A percentile compares a stretch with the other conserved stretches of the same genome.
Evolutionary conservation across 2,797 vertebrate genomes (phyloP).

Genomic region (Sandelia bainsii): DNA sequence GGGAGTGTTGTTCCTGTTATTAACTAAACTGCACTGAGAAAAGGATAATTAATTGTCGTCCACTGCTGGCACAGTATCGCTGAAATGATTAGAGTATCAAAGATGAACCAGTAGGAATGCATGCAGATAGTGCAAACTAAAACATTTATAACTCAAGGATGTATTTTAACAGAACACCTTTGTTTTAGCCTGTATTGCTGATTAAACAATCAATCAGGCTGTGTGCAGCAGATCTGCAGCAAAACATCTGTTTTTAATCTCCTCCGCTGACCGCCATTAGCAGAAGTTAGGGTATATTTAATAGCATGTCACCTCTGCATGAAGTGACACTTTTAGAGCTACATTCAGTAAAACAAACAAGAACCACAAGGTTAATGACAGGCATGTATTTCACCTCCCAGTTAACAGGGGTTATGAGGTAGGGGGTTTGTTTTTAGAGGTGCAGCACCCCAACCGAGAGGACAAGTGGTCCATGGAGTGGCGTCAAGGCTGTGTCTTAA

Average conservation of each 20-base stretch:
- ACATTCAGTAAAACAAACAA: constrained; percentile 50
- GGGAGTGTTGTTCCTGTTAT: constrained; percentile 39
- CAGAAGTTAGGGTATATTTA: constrained; percentile 45
- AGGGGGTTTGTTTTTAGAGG: constrained; percentile 34
- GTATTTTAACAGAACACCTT: constrained; percentile 43
- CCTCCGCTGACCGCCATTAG: constrained; percentile 27
- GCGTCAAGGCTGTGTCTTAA: constrained; percentile 73
- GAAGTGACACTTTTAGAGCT: constrained; percentile 49
- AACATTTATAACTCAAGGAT: constrained; percentile 14
- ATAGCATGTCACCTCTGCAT: constrained; percentile 55
- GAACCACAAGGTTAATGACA: constrained; percentile 51
- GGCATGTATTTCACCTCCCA: constrained; percentile 53
- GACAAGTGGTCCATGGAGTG: constrained; percentile 68
- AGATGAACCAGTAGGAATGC: not conserved
- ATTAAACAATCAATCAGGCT: constrained; percentile 55
- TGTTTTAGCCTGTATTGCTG: constrained; percentile 34
- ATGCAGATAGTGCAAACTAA: constrained; percentile 14
- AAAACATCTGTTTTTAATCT: constrained; percentile 69
- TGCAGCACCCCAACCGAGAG: constrained; percentile 57
- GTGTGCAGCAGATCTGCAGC: constrained; percentile 49
- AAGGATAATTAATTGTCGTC: constrained; percentile 33
- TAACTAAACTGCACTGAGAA: constrained; percentile 28
- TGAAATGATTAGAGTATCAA: constrained; percentile 8
- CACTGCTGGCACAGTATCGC: not conserved
- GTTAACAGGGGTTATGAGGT: constrained; percentile 30